phyloP scores from a whole-genome alignment of 2,888 invertebrate genomes.

The Yponomeuta cagnagella region DNA sequence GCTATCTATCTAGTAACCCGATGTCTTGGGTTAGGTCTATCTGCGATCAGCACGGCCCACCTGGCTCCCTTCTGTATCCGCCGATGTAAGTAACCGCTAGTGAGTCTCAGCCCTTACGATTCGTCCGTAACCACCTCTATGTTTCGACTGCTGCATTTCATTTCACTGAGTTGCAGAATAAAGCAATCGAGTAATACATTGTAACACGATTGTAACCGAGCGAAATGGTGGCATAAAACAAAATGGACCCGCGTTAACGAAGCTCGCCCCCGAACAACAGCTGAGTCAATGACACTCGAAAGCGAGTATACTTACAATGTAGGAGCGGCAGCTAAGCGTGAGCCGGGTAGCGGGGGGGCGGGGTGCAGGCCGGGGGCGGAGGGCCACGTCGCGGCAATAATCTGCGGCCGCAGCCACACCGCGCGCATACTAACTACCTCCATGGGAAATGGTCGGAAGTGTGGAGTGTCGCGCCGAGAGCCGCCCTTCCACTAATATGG shows the following conservation, averaged over 20 bases:
- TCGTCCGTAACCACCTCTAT: neutral
- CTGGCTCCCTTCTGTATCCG: too few species aligned
- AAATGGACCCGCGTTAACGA: neutral
- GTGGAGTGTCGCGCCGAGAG: neutral
- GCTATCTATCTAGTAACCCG: too few species aligned
- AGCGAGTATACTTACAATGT: neutral
- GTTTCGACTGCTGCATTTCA: neutral
- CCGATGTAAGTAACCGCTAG: too few species aligned
- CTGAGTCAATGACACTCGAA: neutral
- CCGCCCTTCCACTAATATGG: neutral
- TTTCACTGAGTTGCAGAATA: neutral
- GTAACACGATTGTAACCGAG: neutral
- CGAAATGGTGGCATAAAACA: neutral
- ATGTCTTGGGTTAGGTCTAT: too few species aligned
- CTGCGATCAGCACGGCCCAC: too few species aligned
- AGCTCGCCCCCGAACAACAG: neutral
- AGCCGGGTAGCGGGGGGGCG: neutral
- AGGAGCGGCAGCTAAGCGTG: neutral
- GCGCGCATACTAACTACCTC: neutral
- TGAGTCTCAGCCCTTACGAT: neutral
- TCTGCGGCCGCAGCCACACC: slow-evolving; percentile 4
- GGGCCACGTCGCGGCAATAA: slow-evolving; percentile 12
- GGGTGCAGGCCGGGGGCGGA: slow-evolving; percentile 9
- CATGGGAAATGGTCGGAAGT: slow-evolving; percentile 2
- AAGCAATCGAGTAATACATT: neutral